Evolutionary conservation across 2,888 invertebrate species (phyloP).

Genomic region (Limnephilus auricula): DNA sequence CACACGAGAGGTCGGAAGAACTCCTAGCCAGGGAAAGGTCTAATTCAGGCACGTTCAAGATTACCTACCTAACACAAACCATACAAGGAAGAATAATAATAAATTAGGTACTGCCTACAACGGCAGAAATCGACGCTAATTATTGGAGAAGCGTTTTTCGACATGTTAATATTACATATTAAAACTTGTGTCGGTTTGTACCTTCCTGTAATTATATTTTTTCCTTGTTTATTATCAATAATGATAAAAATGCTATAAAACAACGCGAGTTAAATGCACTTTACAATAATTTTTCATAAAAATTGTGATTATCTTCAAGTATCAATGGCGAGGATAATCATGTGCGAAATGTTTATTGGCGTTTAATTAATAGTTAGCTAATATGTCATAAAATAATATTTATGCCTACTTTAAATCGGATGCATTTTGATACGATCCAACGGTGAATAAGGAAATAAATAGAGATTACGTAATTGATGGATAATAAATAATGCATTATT

Average conservation of each 20-base stretch:
- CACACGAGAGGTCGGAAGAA: neutral
- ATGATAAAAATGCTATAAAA: neutral
- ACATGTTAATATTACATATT: neutral
- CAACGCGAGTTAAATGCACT: neutral
- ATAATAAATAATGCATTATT: neutral
- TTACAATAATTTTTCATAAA: neutral
- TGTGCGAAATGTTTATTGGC: neutral
- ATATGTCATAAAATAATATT: neutral
- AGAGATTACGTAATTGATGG: neutral
- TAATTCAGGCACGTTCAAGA: neutral
- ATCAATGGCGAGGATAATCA: neutral
- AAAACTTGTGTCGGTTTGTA: neutral
- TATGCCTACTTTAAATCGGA: neutral
- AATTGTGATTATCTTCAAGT: neutral
- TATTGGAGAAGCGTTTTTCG: neutral
- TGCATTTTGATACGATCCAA: neutral
- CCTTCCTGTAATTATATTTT: neutral
- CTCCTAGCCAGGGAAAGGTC: neutral
- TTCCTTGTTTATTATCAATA: neutral
- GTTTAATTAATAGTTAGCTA: neutral
- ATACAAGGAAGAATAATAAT: neutral
- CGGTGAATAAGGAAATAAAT: neutral
- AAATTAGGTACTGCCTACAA: neutral
- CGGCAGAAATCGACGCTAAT: neutral
- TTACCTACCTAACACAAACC: neutral